Evolutionary conservation across 2,888 invertebrate genomes (phyloP), one percentile per base, ranked within the genome.

Genomic region (Drosophila mercatorum): DNA sequence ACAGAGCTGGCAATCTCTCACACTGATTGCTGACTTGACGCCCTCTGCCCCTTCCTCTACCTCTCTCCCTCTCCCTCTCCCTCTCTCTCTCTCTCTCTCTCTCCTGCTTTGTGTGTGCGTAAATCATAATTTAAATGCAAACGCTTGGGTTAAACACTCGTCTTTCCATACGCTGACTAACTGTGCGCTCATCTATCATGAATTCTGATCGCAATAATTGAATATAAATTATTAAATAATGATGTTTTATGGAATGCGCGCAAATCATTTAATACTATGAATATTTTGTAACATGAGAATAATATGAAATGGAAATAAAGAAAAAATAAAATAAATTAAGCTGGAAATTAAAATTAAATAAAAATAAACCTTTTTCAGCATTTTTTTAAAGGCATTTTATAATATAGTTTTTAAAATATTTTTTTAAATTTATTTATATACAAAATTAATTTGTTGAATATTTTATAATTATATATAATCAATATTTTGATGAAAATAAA

Each of bases 81-180:
- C 26, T 0, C 28, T 2, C 14, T 0, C 28, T 3, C 31, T 2
- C 26, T 6, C 14, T 6, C 26, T 6, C 14, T 6, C 11, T 26
- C n/a, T 14, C 2, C 6, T 8, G 28, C 1, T 10, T 17, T 49
- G 26, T 51, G 40, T 38, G 17, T 46, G 63, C 43, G 51, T 58
- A 80, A 77, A 66, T 66, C 76, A 80, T 70, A 80, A 69, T 63
- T 80, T 75, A 62, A 77, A 69, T 75, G 63, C 53, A 40, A 53
- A 57, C 51, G 22, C 17, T 44, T 46, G 63, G 46, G 17, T 66
- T 53, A 76, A 75, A 71, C 49, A 76, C 49, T 59, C 66, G 46
- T 66, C 47, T 49, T 44, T 66, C 49, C 49, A 60, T 46, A 61
- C 47, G 3, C 62, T 40, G 38, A 51, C 49, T 44, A 43, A 28